These are phyloP conservation scores for Dryobota labecula DNA, from an alignment of 2,888 invertebrate genomes.

Conservation along the genomic window DNA sequence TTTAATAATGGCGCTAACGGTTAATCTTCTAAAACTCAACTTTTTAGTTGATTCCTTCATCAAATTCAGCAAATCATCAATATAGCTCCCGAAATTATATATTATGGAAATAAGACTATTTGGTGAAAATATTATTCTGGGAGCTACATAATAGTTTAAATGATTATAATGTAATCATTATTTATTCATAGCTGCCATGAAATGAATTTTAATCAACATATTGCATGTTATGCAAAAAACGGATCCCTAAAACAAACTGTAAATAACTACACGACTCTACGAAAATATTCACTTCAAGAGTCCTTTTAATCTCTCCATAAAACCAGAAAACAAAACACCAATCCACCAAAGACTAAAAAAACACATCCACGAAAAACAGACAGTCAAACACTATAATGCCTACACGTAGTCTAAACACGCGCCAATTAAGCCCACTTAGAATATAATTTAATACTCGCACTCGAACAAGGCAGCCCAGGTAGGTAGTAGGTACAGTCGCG, in stretches of 20 bases:
- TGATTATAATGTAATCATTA: no score
- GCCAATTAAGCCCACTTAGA: conserved; percentile 64
- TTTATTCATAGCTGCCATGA: no score
- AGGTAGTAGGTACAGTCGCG: conserved; percentile 61
- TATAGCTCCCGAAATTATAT: no score
- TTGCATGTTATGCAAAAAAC: not conserved
- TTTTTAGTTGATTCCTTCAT: no score
- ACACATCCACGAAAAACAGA: conserved; percentile 6
- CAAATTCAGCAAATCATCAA: no score
- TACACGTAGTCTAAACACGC: conserved; percentile 57
- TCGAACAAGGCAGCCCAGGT: conserved; percentile 32
- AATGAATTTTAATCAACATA: no score
- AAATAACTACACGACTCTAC: not conserved
- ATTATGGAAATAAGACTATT: not conserved
- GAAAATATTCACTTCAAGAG: not conserved
- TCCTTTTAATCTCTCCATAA: not conserved
- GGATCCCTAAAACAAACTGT: no score
- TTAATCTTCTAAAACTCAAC: not conserved
- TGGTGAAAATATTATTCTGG: not conserved
- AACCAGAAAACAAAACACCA: not conserved
- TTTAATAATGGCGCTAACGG: not conserved
- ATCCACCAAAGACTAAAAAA: conserved; percentile 23
- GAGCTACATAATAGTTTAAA: not conserved
- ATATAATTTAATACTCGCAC: conserved; percentile 62
- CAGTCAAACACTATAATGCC: conserved; percentile 48